Percentiles rank a stretch among this genome's conserved stretches.
These are phyloP conservation scores for Tinamus guttatus DNA, from an alignment of 2,113 vertebrate species.

Conservation along the genomic window DNA sequence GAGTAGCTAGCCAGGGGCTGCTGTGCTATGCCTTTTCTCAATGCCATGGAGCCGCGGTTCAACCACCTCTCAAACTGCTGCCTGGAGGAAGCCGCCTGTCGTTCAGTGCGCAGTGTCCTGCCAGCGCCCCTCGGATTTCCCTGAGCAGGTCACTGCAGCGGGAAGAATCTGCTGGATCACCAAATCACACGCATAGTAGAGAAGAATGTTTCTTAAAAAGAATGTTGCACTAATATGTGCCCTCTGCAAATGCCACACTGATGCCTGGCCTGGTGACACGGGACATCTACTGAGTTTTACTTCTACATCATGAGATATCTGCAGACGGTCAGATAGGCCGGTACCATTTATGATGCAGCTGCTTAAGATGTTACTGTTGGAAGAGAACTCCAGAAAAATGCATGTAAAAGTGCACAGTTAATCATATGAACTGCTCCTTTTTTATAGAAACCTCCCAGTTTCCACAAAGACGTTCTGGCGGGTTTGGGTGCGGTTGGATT, in stretches of 20 bases:
- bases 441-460: not conserved
- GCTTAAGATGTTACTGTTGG: not conserved
- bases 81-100: not conserved
- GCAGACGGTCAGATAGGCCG: not conserved
- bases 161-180: not conserved
- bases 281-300: not conserved
- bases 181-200: not conserved
- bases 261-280: not conserved
- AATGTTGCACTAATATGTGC: not conserved
- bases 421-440: not conserved
- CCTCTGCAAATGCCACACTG: not conserved
- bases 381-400: not conserved
- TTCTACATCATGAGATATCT: fast-evolving
- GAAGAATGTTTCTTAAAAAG: not conserved
- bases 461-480: not conserved
- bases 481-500: not conserved
- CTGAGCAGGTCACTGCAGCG: not conserved
- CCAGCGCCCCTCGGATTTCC: not conserved
- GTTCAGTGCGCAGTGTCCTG: not conserved
- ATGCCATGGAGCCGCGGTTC: not conserved
- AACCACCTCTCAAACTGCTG: not conserved
- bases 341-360: not conserved
- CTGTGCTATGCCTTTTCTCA: too few relatives aligned
- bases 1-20: too few relatives aligned
- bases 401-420: not conserved